phyloP scores from a whole-genome alignment of 2,888 invertebrate genomes.

The Neoitamus cyanurus region DNA sequence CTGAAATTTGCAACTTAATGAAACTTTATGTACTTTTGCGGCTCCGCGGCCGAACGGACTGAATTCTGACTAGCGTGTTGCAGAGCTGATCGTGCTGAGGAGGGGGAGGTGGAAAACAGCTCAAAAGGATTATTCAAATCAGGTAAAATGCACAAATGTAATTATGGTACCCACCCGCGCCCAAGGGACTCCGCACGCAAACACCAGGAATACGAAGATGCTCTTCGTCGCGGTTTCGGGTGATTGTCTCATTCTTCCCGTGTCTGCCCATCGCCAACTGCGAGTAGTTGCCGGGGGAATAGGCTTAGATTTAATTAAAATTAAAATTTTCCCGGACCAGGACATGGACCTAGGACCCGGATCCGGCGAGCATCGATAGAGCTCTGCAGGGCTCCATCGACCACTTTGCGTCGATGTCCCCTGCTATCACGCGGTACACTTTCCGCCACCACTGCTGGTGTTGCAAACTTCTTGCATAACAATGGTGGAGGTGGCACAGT shows the following conservation, averaged over 20 bases:
- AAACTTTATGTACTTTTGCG: slow-evolving; percentile 12
- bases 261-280: not conserved
- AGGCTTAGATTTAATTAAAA: slow-evolving; percentile 25
- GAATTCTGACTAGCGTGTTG: not conserved
- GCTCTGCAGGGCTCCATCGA: not conserved
- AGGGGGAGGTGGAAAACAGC: not conserved
- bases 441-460: not conserved
- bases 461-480: slow-evolving; percentile 23
- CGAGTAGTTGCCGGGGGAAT: not conserved
- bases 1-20: slow-evolving; percentile 30
- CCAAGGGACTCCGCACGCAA: not conserved
- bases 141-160: slow-evolving; percentile 52
- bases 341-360: no score
- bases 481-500: not conserved
- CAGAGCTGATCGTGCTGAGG: not conserved
- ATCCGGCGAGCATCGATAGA: not conserved
- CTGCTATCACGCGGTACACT: not conserved
- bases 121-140: slow-evolving; percentile 51
- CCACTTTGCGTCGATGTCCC: not conserved
- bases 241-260: not conserved
- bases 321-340: not conserved
- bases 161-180: slow-evolving; percentile 39
- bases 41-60: not conserved
- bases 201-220: not conserved
- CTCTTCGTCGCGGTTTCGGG: not conserved